Evolutionary conservation across 2,113 vertebrate species (phyloP), one percentile per base, ranked within the genome.

Genomic region (Corynorhinus townsendii): DNA sequence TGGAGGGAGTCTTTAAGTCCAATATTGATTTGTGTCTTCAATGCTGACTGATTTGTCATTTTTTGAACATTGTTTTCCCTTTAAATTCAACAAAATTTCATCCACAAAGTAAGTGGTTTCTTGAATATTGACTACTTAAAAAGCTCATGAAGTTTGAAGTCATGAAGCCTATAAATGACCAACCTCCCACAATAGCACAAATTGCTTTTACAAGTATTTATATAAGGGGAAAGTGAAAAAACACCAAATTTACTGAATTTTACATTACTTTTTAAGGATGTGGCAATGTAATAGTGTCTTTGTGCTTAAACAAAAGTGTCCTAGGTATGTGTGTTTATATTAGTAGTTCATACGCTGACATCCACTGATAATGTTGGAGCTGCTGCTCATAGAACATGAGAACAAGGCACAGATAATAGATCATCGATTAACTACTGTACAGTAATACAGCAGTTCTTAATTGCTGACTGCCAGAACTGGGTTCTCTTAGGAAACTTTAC

Each of bases 11-110:
- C 17, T 86, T 89, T 92, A 80, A 87, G 35, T 92, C 45, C 76
- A 83, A 16, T 88, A n/a, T 75, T 82, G 47, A 43, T 92, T 15
- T 93, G 3, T 56, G 35, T 86, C 66, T 80, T 94, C 91, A 93
- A 87, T 90, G 43, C 20, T 91, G 38, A 75, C 83, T 80, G 52
- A 90, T 94, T 68, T 84, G 14, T 91, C 54, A 47, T 30, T 94
- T 94, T 94, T 93, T 86, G 75, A 93, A 73, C 14, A 40, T 94
- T 93, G 33, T 81, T 92, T 96, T 79, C 47, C 49, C 16, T 90
- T 30, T 93, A 38, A 49, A 0, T 86, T 95, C 11, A 87, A 54
- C 17, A 91, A 54, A 22, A 85, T 24, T 45, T 15, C 16, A 49
- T 92, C 33, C 20, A 71, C 76, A 95, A 66, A 49, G 3, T 79